Conservation (phyloP, 1,140 invertebrate genomes). For the Dendrolimus kikuchii region DNA sequence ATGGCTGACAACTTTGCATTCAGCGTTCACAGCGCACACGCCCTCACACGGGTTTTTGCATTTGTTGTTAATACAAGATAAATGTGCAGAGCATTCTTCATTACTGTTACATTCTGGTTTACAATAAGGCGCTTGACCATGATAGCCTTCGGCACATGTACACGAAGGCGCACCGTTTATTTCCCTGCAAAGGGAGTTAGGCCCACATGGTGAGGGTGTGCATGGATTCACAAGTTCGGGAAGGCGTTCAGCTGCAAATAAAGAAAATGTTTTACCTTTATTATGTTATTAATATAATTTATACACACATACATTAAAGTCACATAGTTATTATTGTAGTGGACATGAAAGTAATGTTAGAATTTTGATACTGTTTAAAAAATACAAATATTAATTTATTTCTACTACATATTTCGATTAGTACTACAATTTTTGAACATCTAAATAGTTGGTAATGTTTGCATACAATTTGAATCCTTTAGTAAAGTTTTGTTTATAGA, state of each 20-base stretch:
- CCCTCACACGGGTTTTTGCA: slow-evolving; percentile 81
- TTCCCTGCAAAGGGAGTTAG: slow-evolving; percentile 83
- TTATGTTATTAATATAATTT: neutral
- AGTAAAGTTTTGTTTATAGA: too few relatives aligned
- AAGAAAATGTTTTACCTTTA: neutral
- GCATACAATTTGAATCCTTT: too few relatives aligned
- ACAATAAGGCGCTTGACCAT: slow-evolving; percentile 84
- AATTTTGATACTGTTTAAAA: too few relatives aligned
- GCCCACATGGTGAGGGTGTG: slow-evolving; percentile 85
- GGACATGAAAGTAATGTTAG: too few relatives aligned
- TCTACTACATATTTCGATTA: too few relatives aligned
- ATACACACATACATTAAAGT: neutral
- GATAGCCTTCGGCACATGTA: slow-evolving; percentile 82
- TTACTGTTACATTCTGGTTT: slow-evolving; percentile 83
- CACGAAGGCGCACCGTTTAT: slow-evolving; percentile 83
- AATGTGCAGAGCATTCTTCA: slow-evolving; percentile 81
- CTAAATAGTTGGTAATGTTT: too few relatives aligned
- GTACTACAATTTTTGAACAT: too few relatives aligned
- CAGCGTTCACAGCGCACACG: slow-evolving; percentile 79
- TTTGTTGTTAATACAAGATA: slow-evolving; percentile 82
- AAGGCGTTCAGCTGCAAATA: slow-evolving; percentile 44
- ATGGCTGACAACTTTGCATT: slow-evolving; percentile 84
- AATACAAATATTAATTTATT: too few relatives aligned
- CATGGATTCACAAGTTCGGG: slow-evolving; percentile 78
- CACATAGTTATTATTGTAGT: too few relatives aligned